Conservation (phyloP, 2,888 invertebrate species). For the Catocala fraxini region DNA sequence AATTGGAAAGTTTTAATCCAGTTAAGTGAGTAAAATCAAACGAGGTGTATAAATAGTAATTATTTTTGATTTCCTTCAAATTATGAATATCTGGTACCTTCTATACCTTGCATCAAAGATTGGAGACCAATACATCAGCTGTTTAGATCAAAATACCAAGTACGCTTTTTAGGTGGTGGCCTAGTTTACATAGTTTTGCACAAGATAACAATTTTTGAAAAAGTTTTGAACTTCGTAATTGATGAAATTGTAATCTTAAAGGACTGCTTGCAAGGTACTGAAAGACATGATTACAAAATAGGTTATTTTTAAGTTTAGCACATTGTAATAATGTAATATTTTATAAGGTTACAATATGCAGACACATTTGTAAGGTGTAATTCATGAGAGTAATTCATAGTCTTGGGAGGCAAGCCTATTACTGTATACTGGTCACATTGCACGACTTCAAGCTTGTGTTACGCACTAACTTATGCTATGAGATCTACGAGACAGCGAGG, state of each 20-base stretch:
- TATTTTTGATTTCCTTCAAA: constrained; percentile 49
- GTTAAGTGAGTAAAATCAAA: constrained; percentile 49
- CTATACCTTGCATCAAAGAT: constrained; percentile 58
- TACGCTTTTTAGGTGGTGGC: constrained; percentile 66
- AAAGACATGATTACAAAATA: constrained; percentile 82
- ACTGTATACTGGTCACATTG: no score
- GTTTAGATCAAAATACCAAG: constrained; percentile 44
- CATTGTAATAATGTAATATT: constrained; percentile 83
- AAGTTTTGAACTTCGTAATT: constrained; percentile 42
- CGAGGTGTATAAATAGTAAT: constrained; percentile 48
- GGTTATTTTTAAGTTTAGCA: constrained; percentile 86
- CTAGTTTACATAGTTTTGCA: constrained; percentile 68
- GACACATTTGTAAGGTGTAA: constrained; percentile 86
- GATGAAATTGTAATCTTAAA: constrained; percentile 60
- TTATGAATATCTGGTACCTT: constrained; percentile 54
- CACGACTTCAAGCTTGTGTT: no score
- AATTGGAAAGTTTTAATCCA: constrained; percentile 51
- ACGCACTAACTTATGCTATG: no score
- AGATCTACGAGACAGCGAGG: no score
- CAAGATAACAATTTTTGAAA: constrained; percentile 58
- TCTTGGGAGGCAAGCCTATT: no score
- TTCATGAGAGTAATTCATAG: constrained; percentile 83
- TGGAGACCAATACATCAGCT: constrained; percentile 43
- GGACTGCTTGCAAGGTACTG: constrained; percentile 82
- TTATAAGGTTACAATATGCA: constrained; percentile 86